Evolutionary conservation across 2,888 invertebrate species (phyloP), one percentile per base, ranked within the genome.

Genomic region (Tricholauxania praeusta): DNA sequence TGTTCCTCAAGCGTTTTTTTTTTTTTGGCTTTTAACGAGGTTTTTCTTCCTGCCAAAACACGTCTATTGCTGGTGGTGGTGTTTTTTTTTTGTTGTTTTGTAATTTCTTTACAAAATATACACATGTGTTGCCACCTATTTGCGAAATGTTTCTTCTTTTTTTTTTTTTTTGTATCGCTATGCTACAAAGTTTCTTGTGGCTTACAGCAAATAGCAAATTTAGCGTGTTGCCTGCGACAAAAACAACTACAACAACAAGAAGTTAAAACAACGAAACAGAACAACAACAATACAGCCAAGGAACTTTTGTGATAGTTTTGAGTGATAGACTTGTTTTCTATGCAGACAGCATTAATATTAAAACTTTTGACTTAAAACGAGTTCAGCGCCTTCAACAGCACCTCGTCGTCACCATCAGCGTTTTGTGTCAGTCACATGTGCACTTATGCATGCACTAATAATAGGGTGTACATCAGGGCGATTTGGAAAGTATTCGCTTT

Each of bases 241-340:
- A 47, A 55, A 59, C 55, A 60, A 65, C 65, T 51, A 19, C 39
- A 73, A 52, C 59, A 68, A 52, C 49, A n/a, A 67, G 19, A n/a
- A 67, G 19, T 57, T 48, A 69, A 15, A 64, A 19, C 32, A 69
- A 55, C 57, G 53, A 62, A 39, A 55, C 22, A n/a, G n/a, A 64
- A 49, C 47, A 71, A 55, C 53, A 55, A 68, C 22, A 66, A 52
- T 17, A 53, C 51, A 22, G 71, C 69, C 28, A 60, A 72, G 65
- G 71, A 67, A 57, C 49, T 70, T n/a, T 72, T 66, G 74, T 74
- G 76, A 77, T 77, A 78, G 78, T 80, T 80, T 81, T 85, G 84
- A 84, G 83, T 84, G 84, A 84, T 84, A 84, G 83, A 85, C 83
- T 82, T 82, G 84, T 85, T 84, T 82, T 78, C 75, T 77, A 78